Evolutionary conservation across 2,113 vertebrate species (phyloP).

Genomic region (Datnioides undecimradiatus): DNA sequence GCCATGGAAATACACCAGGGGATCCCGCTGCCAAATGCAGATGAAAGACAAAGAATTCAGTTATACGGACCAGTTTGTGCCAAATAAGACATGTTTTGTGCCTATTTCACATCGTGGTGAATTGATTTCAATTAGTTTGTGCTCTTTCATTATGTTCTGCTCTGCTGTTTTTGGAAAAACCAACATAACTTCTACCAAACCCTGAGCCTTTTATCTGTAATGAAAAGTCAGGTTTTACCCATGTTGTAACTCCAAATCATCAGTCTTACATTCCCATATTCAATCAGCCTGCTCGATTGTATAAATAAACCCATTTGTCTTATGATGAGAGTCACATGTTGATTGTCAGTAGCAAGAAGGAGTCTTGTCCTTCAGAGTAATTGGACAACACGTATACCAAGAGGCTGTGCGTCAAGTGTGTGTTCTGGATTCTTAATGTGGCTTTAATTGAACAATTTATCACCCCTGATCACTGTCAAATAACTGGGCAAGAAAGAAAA

Average conservation of each 20-base stretch:
- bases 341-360: constrained; percentile 70
- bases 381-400: constrained; percentile 70
- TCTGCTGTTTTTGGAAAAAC: not conserved
- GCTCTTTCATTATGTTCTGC: not conserved
- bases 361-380: constrained; percentile 77
- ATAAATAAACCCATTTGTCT: constrained; percentile 78
- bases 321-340: constrained; percentile 71
- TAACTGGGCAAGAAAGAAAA: constrained; percentile 62
- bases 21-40: not conserved
- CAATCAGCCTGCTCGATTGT: constrained; percentile 46
- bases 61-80: not conserved
- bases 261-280: constrained; percentile 57
- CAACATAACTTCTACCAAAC: not conserved
- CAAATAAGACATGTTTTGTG: not conserved
- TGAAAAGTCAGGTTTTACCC: constrained; percentile 1
- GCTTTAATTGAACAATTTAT: constrained; percentile 84
- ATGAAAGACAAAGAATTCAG: not conserved
- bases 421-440: constrained; percentile 74
- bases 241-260: constrained; percentile 45
- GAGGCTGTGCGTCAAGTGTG: constrained; percentile 59
- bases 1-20: not conserved
- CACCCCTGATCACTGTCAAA: constrained; percentile 80
- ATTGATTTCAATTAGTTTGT: not conserved
- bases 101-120: not conserved
- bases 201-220: constrained; percentile 17